Conservation (phyloP, 1,140 invertebrate genomes). For the Calosoma granatense region DNA sequence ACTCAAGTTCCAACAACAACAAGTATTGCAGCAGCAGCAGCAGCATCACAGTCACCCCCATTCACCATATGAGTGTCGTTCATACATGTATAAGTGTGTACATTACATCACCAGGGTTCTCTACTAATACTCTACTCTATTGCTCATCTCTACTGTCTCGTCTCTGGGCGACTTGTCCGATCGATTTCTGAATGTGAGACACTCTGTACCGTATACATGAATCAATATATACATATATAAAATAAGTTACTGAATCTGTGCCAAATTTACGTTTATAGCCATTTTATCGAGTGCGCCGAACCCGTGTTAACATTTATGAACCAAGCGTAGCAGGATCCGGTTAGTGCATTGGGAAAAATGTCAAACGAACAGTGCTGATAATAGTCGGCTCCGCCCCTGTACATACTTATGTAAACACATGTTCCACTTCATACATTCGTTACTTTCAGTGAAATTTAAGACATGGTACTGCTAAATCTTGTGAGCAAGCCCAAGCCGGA, state of each 20-base stretch:
- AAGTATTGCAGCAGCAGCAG: not conserved
- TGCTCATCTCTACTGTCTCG: constrained; percentile 4
- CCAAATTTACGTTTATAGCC: constrained; percentile 7
- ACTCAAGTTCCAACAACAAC: constrained; percentile 17
- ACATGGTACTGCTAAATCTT: constrained; percentile 1
- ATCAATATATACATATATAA: not conserved
- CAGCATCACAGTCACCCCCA: not conserved
- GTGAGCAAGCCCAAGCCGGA: not conserved
- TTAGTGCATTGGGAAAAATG: too few relatives aligned
- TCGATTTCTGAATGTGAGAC: not conserved
- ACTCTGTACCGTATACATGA: not conserved
- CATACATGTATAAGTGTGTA: constrained; percentile 4
- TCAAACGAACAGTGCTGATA: too few relatives aligned
- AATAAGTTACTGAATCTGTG: constrained; percentile 8
- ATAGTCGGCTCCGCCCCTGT: not conserved
- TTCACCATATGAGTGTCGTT: constrained; percentile 4
- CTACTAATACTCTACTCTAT: not conserved
- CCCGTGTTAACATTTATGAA: constrained; percentile 1
- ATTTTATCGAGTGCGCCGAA: constrained; percentile 4
- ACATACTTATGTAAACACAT: constrained; percentile 5
- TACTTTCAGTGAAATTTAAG: constrained; percentile 4
- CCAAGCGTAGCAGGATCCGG: not conserved
- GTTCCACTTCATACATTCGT: constrained; percentile 1
- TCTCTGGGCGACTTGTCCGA: constrained; percentile 2
- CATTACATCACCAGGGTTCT: constrained; percentile 7